These are phyloP conservation scores for Cynaeus angustus DNA, from an alignment of 2,888 invertebrate genomes.

Conservation along the genomic window DNA sequence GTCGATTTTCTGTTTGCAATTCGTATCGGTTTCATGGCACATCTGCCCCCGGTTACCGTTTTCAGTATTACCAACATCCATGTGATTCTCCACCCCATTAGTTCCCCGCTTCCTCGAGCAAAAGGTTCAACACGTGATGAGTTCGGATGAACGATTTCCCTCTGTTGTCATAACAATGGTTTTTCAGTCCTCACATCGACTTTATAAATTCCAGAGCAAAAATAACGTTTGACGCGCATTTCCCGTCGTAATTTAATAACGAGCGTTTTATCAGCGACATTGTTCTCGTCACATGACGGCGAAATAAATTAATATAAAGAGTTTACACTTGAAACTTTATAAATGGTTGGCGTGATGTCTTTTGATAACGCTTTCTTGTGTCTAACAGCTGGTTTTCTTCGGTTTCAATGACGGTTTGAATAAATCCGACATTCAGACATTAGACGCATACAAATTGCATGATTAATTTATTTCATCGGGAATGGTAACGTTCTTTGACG, in stretches of 20 bases:
- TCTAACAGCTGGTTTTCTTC: constrained; percentile 53
- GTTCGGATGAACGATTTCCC: constrained; percentile 19
- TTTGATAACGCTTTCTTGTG: constrained; percentile 51
- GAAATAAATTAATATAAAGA: constrained; percentile 57
- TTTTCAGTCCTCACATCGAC: not conserved
- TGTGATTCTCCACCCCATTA: constrained; percentile 54
- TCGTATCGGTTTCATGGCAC: not conserved
- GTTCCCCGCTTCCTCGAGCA: constrained; percentile 32
- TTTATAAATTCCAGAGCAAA: constrained; percentile 2
- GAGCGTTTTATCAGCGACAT: constrained; percentile 20
- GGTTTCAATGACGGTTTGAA: constrained; percentile 39
- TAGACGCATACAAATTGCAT: constrained; percentile 49
- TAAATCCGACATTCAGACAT: constrained; percentile 20
- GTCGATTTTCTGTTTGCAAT: too few species aligned
- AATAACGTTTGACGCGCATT: constrained; percentile 1
- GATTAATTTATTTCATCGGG: constrained; percentile 47
- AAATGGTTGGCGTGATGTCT: constrained; percentile 47
- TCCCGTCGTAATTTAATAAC: constrained; percentile 34
- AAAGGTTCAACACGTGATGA: constrained; percentile 42
- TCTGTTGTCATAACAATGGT: constrained; percentile 18
- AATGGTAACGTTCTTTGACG: constrained; percentile 41
- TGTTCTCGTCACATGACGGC: constrained; percentile 35
- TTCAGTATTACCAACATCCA: constrained; percentile 50
- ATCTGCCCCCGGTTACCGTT: constrained; percentile 52
- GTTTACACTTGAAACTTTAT: constrained; percentile 52